Evolutionary conservation across 2,113 vertebrate species (phyloP), one percentile per base, ranked within the genome.

Genomic region (Aegithalos caudatus): DNA sequence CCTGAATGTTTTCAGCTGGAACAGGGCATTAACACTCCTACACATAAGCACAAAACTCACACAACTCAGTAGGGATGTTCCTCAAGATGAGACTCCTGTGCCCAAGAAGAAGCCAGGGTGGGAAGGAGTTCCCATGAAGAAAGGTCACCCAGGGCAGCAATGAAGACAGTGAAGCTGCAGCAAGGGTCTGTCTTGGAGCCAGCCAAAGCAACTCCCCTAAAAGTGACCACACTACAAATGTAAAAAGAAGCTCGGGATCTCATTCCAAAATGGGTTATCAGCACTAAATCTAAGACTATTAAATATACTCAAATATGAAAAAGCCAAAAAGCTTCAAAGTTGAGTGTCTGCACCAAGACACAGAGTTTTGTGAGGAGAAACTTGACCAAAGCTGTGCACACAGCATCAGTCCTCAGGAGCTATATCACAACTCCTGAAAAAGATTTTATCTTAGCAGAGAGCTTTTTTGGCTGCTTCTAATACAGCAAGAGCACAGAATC

Each of bases 361-460:
- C 38, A 37, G 29, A 73, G 22, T 50, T 90, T 31, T 82, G 27
- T 38, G 21, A 80, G 25, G 10, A 85, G 44, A 67, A 88, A 81
- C 23, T 51, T 71, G 64, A 91, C 45, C n/a, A 92, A 77, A 78
- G 35, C 33, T 87, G 29, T 57, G n/a, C 27, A 42, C 33, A 24
- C 1, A 47, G 50, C 25, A 80, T 81, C 38, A 53, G 37, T 33
- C 33, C 60, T 78, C 35, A 38, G 79, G 28, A 89, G 61, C 37
- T 89, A 0, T 11, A 80, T 64, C 20, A 64, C 22, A 91, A 44
- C 12, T 37, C 24, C 53, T 42, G 33, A 29, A 71, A 44, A 78
- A 87, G 38, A 88, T 64, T 89, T 87, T 61, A 81, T 80, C 65
- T 67, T 47, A 81, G 45, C 57, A 87, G 38, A 86, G 72, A 76